Evolutionary conservation across 53 echinoderm and acorn worm species (phyloP).

Genomic region (Stichopus horrens): DNA sequence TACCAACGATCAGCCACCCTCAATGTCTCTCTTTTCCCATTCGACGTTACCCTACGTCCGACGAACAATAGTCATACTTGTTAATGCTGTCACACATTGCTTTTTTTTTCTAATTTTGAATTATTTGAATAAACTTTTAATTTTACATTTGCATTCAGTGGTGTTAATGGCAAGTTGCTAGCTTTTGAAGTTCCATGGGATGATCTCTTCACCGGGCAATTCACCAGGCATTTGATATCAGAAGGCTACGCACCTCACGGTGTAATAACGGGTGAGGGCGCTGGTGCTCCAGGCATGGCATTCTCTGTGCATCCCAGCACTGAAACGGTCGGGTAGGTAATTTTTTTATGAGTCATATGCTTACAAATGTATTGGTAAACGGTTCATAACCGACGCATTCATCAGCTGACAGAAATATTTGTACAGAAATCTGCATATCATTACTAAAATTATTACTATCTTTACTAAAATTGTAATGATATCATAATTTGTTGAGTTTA

Average conservation of each 20-base stretch:
- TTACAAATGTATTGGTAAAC: no score
- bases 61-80: no score
- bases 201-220: constrained; percentile 52
- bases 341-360: background rate
- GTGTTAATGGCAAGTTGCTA: constrained; percentile 59
- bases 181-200: constrained; percentile 66
- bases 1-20: no score
- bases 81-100: background rate
- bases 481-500: no score
- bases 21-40: no score
- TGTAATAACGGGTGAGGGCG: constrained; percentile 56
- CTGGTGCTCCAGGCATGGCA: constrained; percentile 61
- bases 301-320: constrained; percentile 54
- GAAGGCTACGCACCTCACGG: constrained; percentile 66
- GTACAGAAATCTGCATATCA: no score
- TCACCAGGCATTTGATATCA: constrained; percentile 61
- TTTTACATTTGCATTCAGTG: constrained; percentile 29
- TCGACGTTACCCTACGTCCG: no score
- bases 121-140: background rate
- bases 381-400: no score
- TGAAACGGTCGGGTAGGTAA: background rate
- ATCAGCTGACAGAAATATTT: no score
- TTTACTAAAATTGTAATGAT: no score
- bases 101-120: background rate
- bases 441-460: no score